A percentile compares a stretch with the other conserved stretches of the same genome.
Conservation (phyloP, 2,888 invertebrate genomes). For the Lottia scabra region DNA sequence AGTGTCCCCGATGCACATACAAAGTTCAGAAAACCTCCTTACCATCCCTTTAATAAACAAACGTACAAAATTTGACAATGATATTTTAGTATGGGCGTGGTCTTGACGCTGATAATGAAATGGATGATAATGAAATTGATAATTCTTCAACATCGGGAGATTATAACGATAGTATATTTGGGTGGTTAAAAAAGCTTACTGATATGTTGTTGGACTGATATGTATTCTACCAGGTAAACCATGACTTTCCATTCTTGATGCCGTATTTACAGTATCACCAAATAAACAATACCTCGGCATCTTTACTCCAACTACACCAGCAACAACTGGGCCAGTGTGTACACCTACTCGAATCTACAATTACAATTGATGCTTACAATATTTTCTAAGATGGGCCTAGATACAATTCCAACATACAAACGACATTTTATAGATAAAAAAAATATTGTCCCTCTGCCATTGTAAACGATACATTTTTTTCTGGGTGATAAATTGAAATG, state of each 20-base stretch:
- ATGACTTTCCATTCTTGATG: constrained; percentile 61
- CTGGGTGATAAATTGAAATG: too few relatives aligned
- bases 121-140: too few relatives aligned
- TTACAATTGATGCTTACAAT: too few relatives aligned
- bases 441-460: neutral
- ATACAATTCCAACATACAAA: neutral
- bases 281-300: constrained; percentile 58
- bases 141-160: too few relatives aligned
- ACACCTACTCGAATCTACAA: constrained; percentile 57
- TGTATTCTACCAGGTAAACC: constrained; percentile 52
- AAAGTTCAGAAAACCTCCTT: too few relatives aligned
- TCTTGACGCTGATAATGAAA: too few relatives aligned
- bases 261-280: constrained; percentile 59
- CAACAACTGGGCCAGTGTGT: constrained; percentile 51
- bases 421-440: neutral
- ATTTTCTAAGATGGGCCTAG: neutral
- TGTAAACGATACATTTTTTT: too few relatives aligned
- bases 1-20: too few relatives aligned
- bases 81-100: too few relatives aligned
- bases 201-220: constrained; percentile 40
- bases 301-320: constrained; percentile 52
- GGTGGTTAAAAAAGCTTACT: constrained; percentile 31
- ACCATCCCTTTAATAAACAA: too few relatives aligned
- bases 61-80: too few relatives aligned
- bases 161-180: too few relatives aligned